These are phyloP conservation scores for Yoshiicerus persimilis DNA, from an alignment of 1,140 invertebrate species.

Conservation along the genomic window DNA sequence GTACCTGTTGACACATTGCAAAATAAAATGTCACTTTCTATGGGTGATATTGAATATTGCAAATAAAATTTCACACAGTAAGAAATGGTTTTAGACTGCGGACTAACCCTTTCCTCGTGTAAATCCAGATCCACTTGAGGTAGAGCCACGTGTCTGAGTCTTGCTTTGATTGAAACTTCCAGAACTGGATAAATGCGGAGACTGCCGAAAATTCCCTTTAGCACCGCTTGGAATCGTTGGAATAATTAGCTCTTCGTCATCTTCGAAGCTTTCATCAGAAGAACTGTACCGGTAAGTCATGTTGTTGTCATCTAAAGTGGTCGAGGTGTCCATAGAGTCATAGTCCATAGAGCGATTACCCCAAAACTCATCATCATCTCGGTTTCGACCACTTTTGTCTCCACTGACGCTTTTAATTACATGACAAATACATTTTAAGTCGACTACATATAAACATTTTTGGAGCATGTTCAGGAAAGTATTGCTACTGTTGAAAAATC, in stretches of 20 bases:
- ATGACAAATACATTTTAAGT: neutral
- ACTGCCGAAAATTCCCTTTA: neutral
- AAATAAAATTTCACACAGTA: too few species aligned
- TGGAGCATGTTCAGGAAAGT: neutral
- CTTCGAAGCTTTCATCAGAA: conserved; percentile 21
- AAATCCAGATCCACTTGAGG: neutral
- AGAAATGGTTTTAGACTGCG: neutral
- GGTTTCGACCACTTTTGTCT: neutral
- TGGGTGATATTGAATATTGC: too few species aligned
- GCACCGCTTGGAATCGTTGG: neutral
- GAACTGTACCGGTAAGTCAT: conserved; percentile 38
- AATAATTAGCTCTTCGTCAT: neutral
- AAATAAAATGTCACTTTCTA: neutral
- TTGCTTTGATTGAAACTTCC: neutral
- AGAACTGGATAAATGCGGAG: neutral
- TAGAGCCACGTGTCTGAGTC: neutral
- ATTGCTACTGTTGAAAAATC: neutral
- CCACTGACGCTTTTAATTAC: neutral
- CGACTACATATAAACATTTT: neutral
- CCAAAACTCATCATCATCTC: neutral
- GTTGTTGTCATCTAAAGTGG: neutral
- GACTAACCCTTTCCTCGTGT: neutral
- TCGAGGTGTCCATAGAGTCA: neutral
- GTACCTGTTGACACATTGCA: neutral
- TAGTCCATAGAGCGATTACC: neutral